phyloP scores from a whole-genome alignment of 2,888 invertebrate genomes.

The Agrotis clavis region DNA sequence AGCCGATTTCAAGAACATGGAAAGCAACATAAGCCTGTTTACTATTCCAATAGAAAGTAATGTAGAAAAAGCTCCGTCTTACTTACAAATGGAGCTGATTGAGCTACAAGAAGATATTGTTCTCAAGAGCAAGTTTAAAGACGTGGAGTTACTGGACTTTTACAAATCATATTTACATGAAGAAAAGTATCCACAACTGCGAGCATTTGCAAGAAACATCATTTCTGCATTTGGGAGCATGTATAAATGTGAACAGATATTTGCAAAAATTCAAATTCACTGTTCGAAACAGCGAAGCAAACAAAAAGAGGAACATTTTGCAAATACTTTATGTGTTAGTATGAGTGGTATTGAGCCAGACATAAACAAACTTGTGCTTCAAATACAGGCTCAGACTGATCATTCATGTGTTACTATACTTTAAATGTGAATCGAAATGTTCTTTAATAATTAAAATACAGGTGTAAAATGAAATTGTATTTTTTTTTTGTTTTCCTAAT shows the following conservation, averaged over 20 bases:
- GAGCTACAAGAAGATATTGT: neutral
- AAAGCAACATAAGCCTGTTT: neutral
- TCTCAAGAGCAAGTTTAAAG: slow-evolving; percentile 1
- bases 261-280: neutral
- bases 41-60: slow-evolving; percentile 3
- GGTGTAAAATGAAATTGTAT: neutral
- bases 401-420: neutral
- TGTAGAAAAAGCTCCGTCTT: neutral
- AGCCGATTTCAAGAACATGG: slow-evolving; percentile 4
- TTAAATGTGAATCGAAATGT: neutral
- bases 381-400: neutral
- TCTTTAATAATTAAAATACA: neutral
- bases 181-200: slow-evolving; percentile 2
- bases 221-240: neutral
- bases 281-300: neutral
- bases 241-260: neutral
- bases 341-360: slow-evolving; percentile 6
- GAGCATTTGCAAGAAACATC: neutral
- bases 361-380: neutral
- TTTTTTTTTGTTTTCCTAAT: neutral
- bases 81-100: slow-evolving; percentile 7
- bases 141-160: neutral
- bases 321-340: neutral
- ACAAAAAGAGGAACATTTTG: neutral
- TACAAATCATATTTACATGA: slow-evolving; percentile 2